Base-by-base conservation (phyloP, 2,888 invertebrate species). In the Netelia melanura region DNA sequence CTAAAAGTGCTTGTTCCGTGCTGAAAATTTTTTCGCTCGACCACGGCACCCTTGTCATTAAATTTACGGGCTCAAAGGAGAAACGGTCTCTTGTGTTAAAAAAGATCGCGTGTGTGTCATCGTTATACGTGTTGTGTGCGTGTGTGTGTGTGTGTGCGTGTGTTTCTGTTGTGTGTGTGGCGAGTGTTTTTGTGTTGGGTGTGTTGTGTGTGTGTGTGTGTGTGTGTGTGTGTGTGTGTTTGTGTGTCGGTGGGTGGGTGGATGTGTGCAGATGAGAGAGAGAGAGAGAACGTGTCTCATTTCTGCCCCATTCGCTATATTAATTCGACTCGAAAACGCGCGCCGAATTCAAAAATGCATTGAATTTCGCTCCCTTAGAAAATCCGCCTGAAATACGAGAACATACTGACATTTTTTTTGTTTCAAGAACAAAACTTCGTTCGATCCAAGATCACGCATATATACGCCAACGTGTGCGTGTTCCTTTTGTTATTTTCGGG, bases 1-100 rank as follows among this genome's bases (percentile, higher is more conserved):
- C 86, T 86, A 81, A 68, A 58, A 64, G 54, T 48, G 52, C 11
- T 81, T 67, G 79, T 82, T 76, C 67, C 14, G 48, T 48, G 48
- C 82, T 71, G 78, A n/a, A 64, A 71, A 79, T 79, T 81, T 79
- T 30, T 14, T 68, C 65, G 70, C 72, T 56, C 23, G 48, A 17
- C 23, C 1, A 25, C 65, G 70, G 56, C 70, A 56, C 71, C 38
- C 65, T 82, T 71, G 78, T 81, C 71, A 71, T 68, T 43, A 21
- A 6, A 21, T 72, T 43, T 17, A 11, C 43, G 58, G 58, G 25
- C 17, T 71, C 3, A 23, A 61, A 9, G 58, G 21, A 61, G 21
- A 62, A 62, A 62, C 5, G 25, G 56, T 76, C 54, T 76, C 38
- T 17, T 9, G 54, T 14, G 52, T 48, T 17, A n/a, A 52, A 72